phyloP scores from a whole-genome alignment of 1,140 invertebrate species.

The Oryzaephilus surinamensis region DNA sequence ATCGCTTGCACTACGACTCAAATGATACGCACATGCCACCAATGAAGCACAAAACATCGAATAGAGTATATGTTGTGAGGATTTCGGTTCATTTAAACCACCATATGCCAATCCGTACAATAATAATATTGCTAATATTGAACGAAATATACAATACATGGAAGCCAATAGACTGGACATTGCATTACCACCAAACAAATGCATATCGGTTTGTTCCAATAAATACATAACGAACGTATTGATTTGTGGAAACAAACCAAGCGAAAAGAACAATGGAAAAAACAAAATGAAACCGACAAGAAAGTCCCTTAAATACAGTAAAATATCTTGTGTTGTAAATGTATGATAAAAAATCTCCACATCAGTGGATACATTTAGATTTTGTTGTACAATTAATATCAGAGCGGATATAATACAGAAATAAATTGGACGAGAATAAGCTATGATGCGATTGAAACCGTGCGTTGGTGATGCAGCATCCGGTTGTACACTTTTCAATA shows the following conservation, averaged over 20 bases:
- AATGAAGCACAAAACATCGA: constrained; percentile 89
- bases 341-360: constrained; percentile 73
- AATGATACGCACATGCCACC: constrained; percentile 81
- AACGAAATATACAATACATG: constrained; percentile 74
- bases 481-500: constrained; percentile 97
- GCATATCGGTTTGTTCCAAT: constrained; percentile 93
- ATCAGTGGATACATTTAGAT: constrained; percentile 57
- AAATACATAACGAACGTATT: constrained; percentile 95
- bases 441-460: constrained; percentile 93
- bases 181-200: constrained; percentile 94
- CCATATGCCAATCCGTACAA: constrained; percentile 87
- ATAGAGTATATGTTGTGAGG: constrained; percentile 86
- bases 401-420: constrained; percentile 79
- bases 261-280: constrained; percentile 87
- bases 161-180: constrained; percentile 79
- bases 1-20: constrained; percentile 85
- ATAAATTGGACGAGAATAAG: constrained; percentile 89
- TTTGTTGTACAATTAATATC: constrained; percentile 60
- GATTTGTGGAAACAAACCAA: constrained; percentile 92
- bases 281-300: constrained; percentile 73
- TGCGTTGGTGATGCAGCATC: constrained; percentile 97
- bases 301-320: constrained; percentile 59
- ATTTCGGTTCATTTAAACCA: constrained; percentile 63
- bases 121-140: constrained; percentile 64
- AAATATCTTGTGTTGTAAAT: too few relatives aligned